A percentile compares a stretch with the other conserved stretches of the same genome.
phyloP scores from a whole-genome alignment of 2,888 invertebrate species.

The Auanema freiburgensis region DNA sequence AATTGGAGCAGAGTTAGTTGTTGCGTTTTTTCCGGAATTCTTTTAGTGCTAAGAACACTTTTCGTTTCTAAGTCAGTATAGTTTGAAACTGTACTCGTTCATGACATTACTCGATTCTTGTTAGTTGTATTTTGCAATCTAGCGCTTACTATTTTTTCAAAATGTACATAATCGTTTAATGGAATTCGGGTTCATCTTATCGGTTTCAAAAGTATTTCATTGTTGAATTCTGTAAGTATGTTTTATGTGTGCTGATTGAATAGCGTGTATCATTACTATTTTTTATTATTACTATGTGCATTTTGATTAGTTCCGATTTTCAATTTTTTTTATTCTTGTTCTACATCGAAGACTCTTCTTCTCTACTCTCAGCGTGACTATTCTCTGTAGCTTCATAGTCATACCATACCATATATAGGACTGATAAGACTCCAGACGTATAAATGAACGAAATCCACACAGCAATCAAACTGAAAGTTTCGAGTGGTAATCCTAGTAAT shows the following conservation, averaged over 20 bases:
- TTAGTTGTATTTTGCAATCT: not conserved
- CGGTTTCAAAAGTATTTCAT: conserved; percentile 2
- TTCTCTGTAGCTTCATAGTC: conserved; percentile 8
- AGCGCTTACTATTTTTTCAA: conserved; percentile 3
- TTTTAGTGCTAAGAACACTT: not conserved
- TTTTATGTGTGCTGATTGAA: too few species aligned
- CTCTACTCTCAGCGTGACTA: not conserved
- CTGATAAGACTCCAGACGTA: conserved; percentile 37
- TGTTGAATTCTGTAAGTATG: not conserved
- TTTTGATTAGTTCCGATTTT: conserved; percentile 1
- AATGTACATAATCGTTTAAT: conserved; percentile 5
- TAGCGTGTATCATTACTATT: too few species aligned
- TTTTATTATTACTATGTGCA: too few species aligned
- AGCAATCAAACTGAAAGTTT: conserved; percentile 31
- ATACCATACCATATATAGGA: conserved; percentile 37
- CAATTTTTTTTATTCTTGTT: not conserved
- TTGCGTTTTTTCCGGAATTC: conserved; percentile 1
- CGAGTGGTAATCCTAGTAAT: not conserved
- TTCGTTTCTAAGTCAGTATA: not conserved
- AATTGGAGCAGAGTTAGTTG: conserved; percentile 7
- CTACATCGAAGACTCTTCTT: conserved; percentile 23
- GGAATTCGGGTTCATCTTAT: not conserved
- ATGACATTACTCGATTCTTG: too few species aligned
- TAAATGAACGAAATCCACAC: conserved; percentile 38
- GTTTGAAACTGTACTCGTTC: not conserved